Evolutionary conservation across 2,888 invertebrate genomes (phyloP), one percentile per base, ranked within the genome.

Genomic region (Leptinotarsa rubiginosa): DNA sequence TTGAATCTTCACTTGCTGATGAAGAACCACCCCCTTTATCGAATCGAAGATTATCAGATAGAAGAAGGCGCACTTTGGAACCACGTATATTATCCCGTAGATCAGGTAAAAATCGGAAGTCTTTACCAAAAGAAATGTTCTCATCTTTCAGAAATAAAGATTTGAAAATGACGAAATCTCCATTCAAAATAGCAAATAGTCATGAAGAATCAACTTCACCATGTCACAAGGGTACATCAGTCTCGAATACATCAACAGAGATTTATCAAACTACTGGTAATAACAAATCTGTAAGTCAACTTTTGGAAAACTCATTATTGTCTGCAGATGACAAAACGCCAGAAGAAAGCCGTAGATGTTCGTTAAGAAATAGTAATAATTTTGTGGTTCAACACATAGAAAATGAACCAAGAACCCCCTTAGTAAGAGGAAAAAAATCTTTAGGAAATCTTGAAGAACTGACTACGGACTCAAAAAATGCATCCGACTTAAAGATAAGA

Each of bases 241-340:
- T 52, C 52, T 52, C 41, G 2, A 41, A 41, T 41, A 10, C 10
- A 41, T 41, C 41, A 41, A 41, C 41, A 41, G 31, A 31, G 10
- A 10, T 31, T 31, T 31, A 31, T 31, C 31, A 31, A 31, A 10
- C 31, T 31, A 31, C 18, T 52, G 52, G 18, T 18, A 52, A 52
- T 25, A 4, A 59, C 1, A 18, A 66, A 49, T 66, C 65, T 41
- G 49, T 47, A n/a, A 41, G 65, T 49, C 47, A 22, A 18, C 16
- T 22, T 65, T 16, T 50, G n/a, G 31, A 50, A n/a, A 52, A 22
- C n/a, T 52, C 67, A 10, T 31, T 22, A 4, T 67, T 49, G 65
- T 65, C 65, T 47, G 41, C 20, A 18, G 47, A 66, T 16, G 22
- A 66, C 16, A n/a, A 66, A 66, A 66, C 47, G 2, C 66, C 49